Conservation (phyloP, 2,113 vertebrate species). For the Anoura caudifer region DNA sequence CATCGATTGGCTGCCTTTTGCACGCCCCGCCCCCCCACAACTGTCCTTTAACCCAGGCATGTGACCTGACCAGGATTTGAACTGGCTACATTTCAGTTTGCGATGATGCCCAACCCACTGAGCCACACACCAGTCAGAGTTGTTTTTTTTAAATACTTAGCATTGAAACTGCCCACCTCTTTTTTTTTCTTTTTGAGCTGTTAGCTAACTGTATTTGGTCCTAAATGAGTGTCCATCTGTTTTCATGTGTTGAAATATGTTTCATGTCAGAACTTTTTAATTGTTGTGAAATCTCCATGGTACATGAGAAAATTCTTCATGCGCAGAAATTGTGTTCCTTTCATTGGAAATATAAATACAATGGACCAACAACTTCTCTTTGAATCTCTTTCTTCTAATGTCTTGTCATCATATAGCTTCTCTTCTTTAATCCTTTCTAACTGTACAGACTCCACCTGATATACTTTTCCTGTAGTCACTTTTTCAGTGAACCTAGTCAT, state of each 20-base stretch:
- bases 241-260: conserved; percentile 45
- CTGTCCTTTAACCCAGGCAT: too few relatives aligned
- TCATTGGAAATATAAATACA: conserved; percentile 51
- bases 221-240: conserved; percentile 7
- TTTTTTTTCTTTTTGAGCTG: conserved; percentile 43
- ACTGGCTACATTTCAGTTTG: too few relatives aligned
- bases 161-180: not conserved
- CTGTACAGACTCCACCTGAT: not conserved
- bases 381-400: conserved; percentile 43
- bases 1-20: too few relatives aligned
- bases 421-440: conserved; percentile 11
- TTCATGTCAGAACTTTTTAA: conserved; percentile 41
- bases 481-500: not conserved
- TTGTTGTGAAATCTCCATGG: conserved; percentile 60
- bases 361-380: conserved; percentile 55
- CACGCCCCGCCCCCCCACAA: too few relatives aligned
- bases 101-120: too few relatives aligned
- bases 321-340: conserved; percentile 42
- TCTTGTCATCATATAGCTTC: not conserved
- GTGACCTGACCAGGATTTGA: too few relatives aligned
- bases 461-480: not conserved
- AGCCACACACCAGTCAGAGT: too few relatives aligned
- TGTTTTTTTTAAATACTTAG: not conserved
- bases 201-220: conserved; percentile 13
- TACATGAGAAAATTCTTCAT: conserved; percentile 38